phyloP scores from a whole-genome alignment of 2,113 vertebrate species.

The Clinocottus analis region DNA sequence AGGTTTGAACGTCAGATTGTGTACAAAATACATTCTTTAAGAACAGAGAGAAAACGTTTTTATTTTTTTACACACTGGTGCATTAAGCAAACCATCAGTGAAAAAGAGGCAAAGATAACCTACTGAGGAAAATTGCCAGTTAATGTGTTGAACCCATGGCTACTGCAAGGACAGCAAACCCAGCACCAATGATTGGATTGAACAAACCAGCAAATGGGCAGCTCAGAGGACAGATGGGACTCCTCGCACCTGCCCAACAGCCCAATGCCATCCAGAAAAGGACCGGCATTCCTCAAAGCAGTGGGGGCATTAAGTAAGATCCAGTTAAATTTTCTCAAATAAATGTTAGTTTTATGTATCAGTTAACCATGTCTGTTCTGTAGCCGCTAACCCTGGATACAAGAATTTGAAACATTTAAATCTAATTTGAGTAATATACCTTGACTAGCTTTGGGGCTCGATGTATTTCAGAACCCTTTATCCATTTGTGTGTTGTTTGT shows the following conservation, averaged over 20 bases:
- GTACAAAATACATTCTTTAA: conserved; percentile 48
- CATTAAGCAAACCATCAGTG: conserved; percentile 24
- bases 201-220: conserved; percentile 78
- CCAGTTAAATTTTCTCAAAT: not conserved
- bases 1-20: conserved; percentile 64
- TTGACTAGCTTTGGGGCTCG: too few species aligned
- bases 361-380: not conserved
- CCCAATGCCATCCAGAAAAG: conserved; percentile 59
- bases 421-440: not conserved
- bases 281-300: conserved; percentile 74
- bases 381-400: not conserved
- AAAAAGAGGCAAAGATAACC: conserved; percentile 25
- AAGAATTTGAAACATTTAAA: not conserved
- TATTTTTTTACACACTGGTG: conserved; percentile 36
- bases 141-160: conserved; percentile 71
- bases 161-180: conserved; percentile 80
- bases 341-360: not conserved
- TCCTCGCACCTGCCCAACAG: conserved; percentile 52
- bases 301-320: conserved; percentile 80
- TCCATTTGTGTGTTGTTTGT: not conserved
- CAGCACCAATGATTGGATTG: conserved; percentile 72
- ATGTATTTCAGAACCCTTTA: not conserved
- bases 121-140: conserved; percentile 23
- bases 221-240: conserved; percentile 69
- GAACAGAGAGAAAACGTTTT: conserved; percentile 13